Evolutionary conservation across 2,113 vertebrate genomes (phyloP), one percentile per base, ranked within the genome.

Genomic region (Chlamydotis undulata): DNA sequence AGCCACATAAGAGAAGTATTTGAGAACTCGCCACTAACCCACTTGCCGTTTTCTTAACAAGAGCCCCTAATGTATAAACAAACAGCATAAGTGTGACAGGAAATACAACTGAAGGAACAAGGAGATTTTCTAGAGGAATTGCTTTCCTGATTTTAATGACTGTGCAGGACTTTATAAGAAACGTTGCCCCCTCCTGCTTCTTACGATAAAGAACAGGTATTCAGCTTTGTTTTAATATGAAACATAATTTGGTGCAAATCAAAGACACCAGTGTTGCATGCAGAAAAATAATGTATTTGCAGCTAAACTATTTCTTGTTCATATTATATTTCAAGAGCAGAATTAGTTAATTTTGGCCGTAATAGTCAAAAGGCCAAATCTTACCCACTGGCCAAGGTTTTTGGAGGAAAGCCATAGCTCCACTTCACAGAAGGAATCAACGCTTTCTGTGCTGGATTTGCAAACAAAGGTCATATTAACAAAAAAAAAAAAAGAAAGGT

Each of bases 1-100:
- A 94, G 89, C 74, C 83, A 81, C 91, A 95, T 91, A 97, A 93
- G 92, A 96, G 97, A 97, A 96, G 81, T 94, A 97, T 97, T 73
- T 95, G 89, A 97, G 94, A 96, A 80, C 39, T 93, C 89, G 96
- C 94, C 88, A 96, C 97, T 96, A 97, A 91, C 80, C 67, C 76
- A 80, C 80, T 98, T 95, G 80, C 95, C 92, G 91, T 96, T 96
- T 97, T 91, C 90, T 87, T 96, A 96, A 96, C 78, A 90, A 88
- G 94, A 97, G 85, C 75, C 49, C 59, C 80, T 84, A 88, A 81
- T 49, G 59, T 91, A 96, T 97, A 97, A 97, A 96, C 95, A 97
- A 97, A 95, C 87, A 96, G 67, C 49, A 65, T 49, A 71, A 95
- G 85, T 90, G 75, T 97, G 93, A 94, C 82, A 95, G 95, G 93